Base-by-base conservation (phyloP, 92 coral and sea anemone genomes). In the Porites lobata region DNA sequence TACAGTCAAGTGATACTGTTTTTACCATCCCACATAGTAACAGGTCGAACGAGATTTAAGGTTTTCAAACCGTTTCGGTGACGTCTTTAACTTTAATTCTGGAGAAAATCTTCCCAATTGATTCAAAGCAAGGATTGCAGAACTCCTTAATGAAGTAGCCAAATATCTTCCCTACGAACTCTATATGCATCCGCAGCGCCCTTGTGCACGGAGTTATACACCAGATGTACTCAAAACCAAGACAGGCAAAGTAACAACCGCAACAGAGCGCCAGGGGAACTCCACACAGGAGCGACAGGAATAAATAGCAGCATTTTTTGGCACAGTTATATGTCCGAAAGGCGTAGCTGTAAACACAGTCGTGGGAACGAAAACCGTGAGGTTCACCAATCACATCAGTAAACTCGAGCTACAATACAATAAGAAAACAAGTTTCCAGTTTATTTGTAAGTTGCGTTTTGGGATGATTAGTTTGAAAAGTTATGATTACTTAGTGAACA, bases 321-420 rank as follows among this genome's bases (percentile, higher is more conserved):
- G 92, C 69, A 14, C 67, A 68, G 32, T 72, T 84, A 83, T 83
- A 92, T 19, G 95, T 92, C 9, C 73, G 22, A 61, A 59, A 92
- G 26, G 92, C 77, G 8, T 80, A 72, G 54, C 76, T 43, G 82
- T 86, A 88, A 67, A 85, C 67, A 53, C 85, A 58, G 47, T 92
- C 87, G 47, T 87, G 4, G 8, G 92, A 88, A 72, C 89, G 88
- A 19, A 77, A 66, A 12, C 92, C 95, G 0, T 85, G 90, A 5
- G 95, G 95, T 38, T 92, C 95, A 2, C 92, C 95, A 63, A 92
- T 83, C 22, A 92, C 90, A 80, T 92, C 94, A 7, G 17, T 51
- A 43, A 80, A 65, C 22, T 80, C 75, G 21, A 80, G 74, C 84
- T 80, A 14, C 14, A 38, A 38, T 38, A 4, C 47, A 38, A 38